phyloP scores from a whole-genome alignment of 2,797 vertebrate species.

The Microctenopoma stevenorrisi region DNA sequence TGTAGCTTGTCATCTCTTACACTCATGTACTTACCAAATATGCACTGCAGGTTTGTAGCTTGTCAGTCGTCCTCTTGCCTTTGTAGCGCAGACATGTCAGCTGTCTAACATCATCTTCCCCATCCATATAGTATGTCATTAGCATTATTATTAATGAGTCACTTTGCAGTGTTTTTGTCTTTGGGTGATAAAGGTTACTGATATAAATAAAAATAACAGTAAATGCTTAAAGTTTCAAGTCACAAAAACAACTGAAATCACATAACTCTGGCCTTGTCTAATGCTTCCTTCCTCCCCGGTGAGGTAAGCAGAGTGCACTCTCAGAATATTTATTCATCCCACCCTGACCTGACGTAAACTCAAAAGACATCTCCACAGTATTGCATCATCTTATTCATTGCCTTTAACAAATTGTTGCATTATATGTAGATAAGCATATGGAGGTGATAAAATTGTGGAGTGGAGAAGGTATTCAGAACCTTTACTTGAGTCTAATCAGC shows the following conservation, averaged over 20 bases:
- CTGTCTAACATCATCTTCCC: background rate
- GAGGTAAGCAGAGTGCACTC: constrained; percentile 13
- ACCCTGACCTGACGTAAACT: constrained; percentile 25
- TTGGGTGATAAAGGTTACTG: background rate
- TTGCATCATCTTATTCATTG: background rate
- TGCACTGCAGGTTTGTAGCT: background rate
- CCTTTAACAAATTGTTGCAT: constrained; percentile 4
- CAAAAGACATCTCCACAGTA: constrained; percentile 15
- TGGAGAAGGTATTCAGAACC: background rate
- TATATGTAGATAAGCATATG: constrained; percentile 14
- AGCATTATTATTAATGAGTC: background rate
- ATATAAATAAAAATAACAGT: background rate
- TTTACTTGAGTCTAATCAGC: background rate
- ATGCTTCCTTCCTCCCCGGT: constrained; percentile 4
- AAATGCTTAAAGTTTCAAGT: background rate
- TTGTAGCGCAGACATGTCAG: no score
- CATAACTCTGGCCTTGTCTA: constrained; percentile 22
- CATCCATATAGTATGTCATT: no score
- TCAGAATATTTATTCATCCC: constrained; percentile 52
- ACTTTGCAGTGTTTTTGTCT: background rate
- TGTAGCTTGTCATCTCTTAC: background rate
- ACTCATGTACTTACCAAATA: background rate
- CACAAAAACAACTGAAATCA: background rate
- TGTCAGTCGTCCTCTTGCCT: no score
- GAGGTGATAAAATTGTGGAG: constrained; percentile 1